Conservation (phyloP, 2,888 invertebrate genomes). For the Didymodactylos carnosus region DNA sequence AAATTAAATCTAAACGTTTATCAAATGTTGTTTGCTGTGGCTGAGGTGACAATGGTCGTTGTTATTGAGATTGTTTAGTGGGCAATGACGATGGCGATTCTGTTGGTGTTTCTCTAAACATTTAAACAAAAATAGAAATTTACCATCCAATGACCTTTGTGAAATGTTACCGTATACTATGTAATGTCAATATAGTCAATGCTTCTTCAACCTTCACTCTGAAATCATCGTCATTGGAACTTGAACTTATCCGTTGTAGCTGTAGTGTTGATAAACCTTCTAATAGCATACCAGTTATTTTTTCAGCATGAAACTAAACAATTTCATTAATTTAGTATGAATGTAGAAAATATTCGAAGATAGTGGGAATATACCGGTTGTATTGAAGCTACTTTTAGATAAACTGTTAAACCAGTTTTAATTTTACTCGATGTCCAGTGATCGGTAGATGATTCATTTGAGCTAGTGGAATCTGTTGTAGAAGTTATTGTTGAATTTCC, state of each 20-base stretch:
- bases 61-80: too few relatives aligned
- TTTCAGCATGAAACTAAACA: slow-evolving; percentile 35
- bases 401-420: not conserved
- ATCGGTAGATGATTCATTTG: not conserved
- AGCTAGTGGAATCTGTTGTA: not conserved
- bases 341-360: too few relatives aligned
- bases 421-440: not conserved
- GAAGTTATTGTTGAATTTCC: not conserved
- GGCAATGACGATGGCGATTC: too few relatives aligned
- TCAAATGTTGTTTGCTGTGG: too few relatives aligned
- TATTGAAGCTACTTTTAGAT: not conserved
- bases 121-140: too few relatives aligned
- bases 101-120: too few relatives aligned
- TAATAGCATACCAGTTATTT: slow-evolving; percentile 63
- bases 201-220: slow-evolving; percentile 81
- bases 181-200: slow-evolving; percentile 39
- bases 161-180: not conserved
- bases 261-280: slow-evolving; percentile 70
- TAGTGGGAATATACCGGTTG: too few relatives aligned
- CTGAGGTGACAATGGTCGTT: too few relatives aligned
- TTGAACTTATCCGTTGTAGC: slow-evolving; percentile 64
- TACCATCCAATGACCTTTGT: too few relatives aligned
- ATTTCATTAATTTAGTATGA: too few relatives aligned
- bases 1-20: too few relatives aligned
- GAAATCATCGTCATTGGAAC: slow-evolving; percentile 75